phyloP scores from a whole-genome alignment of 2,797 vertebrate species.

The Echeneis naucrates region DNA sequence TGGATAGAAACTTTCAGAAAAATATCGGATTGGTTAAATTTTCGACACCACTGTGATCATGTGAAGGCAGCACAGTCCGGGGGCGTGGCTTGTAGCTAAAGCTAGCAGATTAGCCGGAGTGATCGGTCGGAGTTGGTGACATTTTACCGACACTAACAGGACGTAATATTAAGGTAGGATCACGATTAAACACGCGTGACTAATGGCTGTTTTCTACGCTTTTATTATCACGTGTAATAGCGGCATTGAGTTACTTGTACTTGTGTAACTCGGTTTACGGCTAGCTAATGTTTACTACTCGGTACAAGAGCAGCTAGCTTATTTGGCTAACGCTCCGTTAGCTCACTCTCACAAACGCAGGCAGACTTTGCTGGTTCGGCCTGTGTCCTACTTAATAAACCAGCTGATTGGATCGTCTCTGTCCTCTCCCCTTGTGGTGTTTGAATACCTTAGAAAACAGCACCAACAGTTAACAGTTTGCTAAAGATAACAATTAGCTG shows the following conservation, averaged over 20 bases:
- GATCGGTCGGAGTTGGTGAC: neutral
- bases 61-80: constrained; percentile 25
- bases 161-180: constrained; percentile 48
- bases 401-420: constrained; percentile 29
- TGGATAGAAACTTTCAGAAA: neutral
- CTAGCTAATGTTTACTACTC: constrained; percentile 5
- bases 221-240: neutral
- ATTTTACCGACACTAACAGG: neutral
- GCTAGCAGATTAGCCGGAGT: constrained; percentile 37
- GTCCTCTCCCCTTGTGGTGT: neutral
- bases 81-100: constrained; percentile 20
- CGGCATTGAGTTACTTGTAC: neutral
- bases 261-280: neutral
- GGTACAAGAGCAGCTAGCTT: constrained; percentile 3
- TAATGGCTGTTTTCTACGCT: rapidly evolving
- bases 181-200: rapidly evolving
- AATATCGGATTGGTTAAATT: rapidly evolving
- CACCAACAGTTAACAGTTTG: no score
- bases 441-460: neutral
- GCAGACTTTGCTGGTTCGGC: neutral
- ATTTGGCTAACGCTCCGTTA: constrained; percentile 46
- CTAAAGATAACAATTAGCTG: neutral
- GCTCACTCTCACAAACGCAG: constrained; percentile 1
- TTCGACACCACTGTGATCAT: rapidly evolving
- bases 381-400: constrained; percentile 2